These are phyloP conservation scores for Drosophila pseudotalamancana DNA, from an alignment of 2,888 invertebrate genomes.

Conservation along the genomic window DNA sequence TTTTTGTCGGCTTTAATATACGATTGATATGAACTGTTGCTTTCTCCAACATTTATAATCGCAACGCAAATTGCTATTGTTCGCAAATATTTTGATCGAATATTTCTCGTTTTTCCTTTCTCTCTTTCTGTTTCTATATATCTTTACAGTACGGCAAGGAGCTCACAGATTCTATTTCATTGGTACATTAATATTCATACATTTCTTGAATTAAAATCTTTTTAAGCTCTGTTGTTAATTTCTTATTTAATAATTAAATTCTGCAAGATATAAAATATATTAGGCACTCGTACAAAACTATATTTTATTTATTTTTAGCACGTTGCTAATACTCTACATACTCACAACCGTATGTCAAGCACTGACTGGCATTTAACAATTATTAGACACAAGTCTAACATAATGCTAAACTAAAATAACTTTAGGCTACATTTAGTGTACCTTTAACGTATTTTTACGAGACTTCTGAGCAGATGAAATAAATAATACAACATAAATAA, in stretches of 20 bases:
- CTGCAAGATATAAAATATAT: conserved; percentile 3
- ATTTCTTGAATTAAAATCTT: conserved; percentile 8
- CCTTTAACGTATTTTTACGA: neutral
- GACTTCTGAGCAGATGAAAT: too few species aligned
- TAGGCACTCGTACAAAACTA: neutral
- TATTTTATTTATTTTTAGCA: conserved; percentile 16
- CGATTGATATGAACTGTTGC: neutral
- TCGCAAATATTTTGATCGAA: conserved; percentile 32
- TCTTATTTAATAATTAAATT: conserved; percentile 25
- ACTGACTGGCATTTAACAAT: neutral
- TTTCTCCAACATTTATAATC: neutral
- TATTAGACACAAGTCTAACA: neutral
- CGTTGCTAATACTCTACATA: conserved; percentile 17
- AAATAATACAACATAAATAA: too few species aligned
- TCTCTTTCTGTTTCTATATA: conserved; percentile 65
- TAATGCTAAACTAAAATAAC: neutral
- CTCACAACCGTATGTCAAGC: neutral
- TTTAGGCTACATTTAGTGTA: neutral
- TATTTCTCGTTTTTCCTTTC: conserved; percentile 50
- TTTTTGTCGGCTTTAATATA: neutral
- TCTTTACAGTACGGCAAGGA: conserved; percentile 85
- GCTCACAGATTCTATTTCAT: conserved; percentile 85
- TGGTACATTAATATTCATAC: conserved; percentile 77
- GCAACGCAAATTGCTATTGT: conserved; percentile 16
- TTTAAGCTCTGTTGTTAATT: conserved; percentile 30